Evolutionary conservation across 1,140 invertebrate genomes (phyloP).

Genomic region (Zaprionus davidi): DNA sequence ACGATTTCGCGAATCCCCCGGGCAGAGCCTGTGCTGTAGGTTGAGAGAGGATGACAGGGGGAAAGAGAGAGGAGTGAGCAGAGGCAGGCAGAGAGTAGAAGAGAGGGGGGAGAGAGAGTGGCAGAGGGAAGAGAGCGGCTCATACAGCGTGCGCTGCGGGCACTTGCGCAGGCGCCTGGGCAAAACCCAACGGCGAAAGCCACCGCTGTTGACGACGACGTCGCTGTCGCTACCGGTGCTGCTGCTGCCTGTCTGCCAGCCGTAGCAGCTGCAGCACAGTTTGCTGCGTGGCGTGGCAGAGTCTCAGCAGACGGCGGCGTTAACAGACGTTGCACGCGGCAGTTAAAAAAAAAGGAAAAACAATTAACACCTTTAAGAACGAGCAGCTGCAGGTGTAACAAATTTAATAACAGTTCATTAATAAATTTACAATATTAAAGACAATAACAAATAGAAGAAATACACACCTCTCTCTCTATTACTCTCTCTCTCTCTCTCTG

Average conservation of each 20-base stretch:
- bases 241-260: slow-evolving; percentile 5
- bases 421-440: not conserved
- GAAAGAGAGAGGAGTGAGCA: slow-evolving; percentile 11
- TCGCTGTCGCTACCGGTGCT: slow-evolving; percentile 1
- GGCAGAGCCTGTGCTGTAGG: slow-evolving; percentile 54
- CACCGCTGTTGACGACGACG: slow-evolving; percentile 32
- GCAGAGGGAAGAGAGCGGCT: not conserved
- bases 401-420: slow-evolving; percentile 22
- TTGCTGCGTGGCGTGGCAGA: slow-evolving; percentile 55
- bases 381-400: slow-evolving; percentile 11
- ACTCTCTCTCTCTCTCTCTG: not conserved
- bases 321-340: slow-evolving; percentile 63
- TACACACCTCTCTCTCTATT: not conserved
- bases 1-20: slow-evolving; percentile 74
- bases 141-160: slow-evolving; percentile 12
- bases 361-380: not conserved
- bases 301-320: slow-evolving; percentile 71
- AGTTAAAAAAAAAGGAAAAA: slow-evolving; percentile 18
- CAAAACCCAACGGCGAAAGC: slow-evolving; percentile 30
- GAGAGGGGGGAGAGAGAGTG: not conserved
- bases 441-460: not conserved
- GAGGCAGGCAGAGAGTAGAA: not conserved
- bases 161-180: slow-evolving; percentile 64
- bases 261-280: slow-evolving; percentile 33
- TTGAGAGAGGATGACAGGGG: not conserved